Evolutionary conservation across 2,888 invertebrate species (phyloP), one percentile per base, ranked within the genome.

Genomic region (Trichogramma evanescens): DNA sequence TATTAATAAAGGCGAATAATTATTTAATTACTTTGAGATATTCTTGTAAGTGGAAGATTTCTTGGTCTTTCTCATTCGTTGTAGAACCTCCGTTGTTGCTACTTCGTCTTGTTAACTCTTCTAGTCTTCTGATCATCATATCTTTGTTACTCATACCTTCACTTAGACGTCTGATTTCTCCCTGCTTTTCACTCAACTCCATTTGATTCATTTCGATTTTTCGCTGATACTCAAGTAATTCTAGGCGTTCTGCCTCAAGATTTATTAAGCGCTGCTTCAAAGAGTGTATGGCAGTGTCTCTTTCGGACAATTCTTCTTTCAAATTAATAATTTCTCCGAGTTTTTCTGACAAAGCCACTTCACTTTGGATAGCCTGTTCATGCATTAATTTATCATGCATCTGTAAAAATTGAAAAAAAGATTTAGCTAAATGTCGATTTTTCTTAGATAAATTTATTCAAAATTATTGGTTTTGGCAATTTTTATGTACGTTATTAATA

Each of bases 31-130:
- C 63, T 59, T 79, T 82, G 1, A 88, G 68, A 43, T 82, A 80
- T 9, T 82, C 81, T 68, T 84, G 82, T 45, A 86, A 74, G 61
- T 80, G 79, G 26, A 79, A 77, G 2, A 86, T 76, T 71, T 88
- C 85, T 61, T 81, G 80, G 56, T 80, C 80, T 43, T 75, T 75
- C 39, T 70, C 69, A 43, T 62, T 67, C 0, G 72, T 70, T 0
- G 74, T 71, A 4, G 72, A 73, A 0, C 69, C 62, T 1, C 67
- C 71, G 0, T 74, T 72, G 3, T 67, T 58, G 40, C 70, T 75
- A 9, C 67, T 67, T 39, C 73, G 68, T 39, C 70, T 70, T 1
- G 72, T 73, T 69, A 75, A 74, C 57, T 75, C 75, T 44, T 76
- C 75, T 26, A 76, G 61, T 59, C 71, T 67, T 26, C 69, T 68